These are phyloP conservation scores for Fukomys damarensis DNA, from an alignment of 2,113 vertebrate genomes.

Conservation along the genomic window DNA sequence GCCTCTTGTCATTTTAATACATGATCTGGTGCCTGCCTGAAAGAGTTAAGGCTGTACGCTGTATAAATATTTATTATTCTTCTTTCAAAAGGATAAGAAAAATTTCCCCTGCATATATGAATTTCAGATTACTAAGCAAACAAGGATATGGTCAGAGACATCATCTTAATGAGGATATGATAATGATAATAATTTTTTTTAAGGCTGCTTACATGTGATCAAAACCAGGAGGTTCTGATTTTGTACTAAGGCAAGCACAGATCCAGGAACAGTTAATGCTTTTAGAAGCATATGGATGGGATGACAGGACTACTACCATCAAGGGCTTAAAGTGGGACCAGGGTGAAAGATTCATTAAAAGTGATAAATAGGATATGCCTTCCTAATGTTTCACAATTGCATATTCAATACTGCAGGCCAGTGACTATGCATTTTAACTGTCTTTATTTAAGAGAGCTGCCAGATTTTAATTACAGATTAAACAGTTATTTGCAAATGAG, in stretches of 20 bases:
- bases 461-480: constrained; percentile 79
- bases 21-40: constrained; percentile 71
- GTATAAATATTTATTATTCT: constrained; percentile 87
- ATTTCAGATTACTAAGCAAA: constrained; percentile 83
- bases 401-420: constrained; percentile 74
- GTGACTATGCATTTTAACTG: constrained; percentile 73
- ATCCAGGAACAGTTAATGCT: constrained; percentile 84
- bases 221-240: constrained; percentile 80
- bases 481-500: constrained; percentile 81
- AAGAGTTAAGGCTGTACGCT: constrained; percentile 78
- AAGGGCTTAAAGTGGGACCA: constrained; percentile 74
- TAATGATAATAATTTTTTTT: constrained; percentile 77
- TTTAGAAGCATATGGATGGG: constrained; percentile 83
- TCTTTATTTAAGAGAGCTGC: constrained; percentile 75
- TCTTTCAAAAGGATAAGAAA: constrained; percentile 84
- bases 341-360: constrained; percentile 85
- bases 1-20: constrained; percentile 66
- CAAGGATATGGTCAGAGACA: constrained; percentile 76
- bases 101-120: constrained; percentile 83
- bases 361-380: constrained; percentile 83
- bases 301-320: constrained; percentile 85
- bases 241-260: constrained; percentile 67
- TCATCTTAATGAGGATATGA: constrained; percentile 82
- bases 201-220: constrained; percentile 74
- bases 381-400: constrained; percentile 74